A percentile compares a stretch with the other conserved stretches of the same genome.
These are phyloP conservation scores for Chelidonichthys spinosus DNA, from an alignment of 2,797 vertebrate species.

Conservation along the genomic window DNA sequence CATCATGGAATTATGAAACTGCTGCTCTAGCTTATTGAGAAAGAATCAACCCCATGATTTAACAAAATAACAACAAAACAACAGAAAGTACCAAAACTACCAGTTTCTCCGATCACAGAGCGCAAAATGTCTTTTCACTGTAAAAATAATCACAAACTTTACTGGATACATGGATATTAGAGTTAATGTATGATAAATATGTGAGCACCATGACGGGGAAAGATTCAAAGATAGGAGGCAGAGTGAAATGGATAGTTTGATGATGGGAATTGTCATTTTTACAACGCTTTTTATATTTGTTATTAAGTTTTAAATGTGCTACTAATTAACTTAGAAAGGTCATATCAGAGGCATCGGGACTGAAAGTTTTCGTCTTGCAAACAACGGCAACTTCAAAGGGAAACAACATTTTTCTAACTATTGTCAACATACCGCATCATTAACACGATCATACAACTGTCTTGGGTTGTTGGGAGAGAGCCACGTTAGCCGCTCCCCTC, in stretches of 20 bases:
- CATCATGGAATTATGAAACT: neutral
- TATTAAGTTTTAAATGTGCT: too few relatives aligned
- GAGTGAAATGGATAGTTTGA: neutral
- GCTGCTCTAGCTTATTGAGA: constrained; percentile 62
- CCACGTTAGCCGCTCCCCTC: neutral
- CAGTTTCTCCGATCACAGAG: constrained; percentile 53
- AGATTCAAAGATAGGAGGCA: neutral
- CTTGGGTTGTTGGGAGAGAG: neutral
- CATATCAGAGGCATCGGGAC: too few relatives aligned
- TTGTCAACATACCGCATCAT: neutral
- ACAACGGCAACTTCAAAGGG: too few relatives aligned
- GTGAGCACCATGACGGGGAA: neutral
- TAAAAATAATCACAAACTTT: constrained; percentile 6
- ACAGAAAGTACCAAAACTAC: constrained; percentile 37
- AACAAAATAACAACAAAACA: constrained; percentile 1
- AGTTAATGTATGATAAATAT: neutral
- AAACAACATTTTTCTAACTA: too few relatives aligned
- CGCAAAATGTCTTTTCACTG: constrained; percentile 2
- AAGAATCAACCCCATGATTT: constrained; percentile 7
- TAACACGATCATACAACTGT: neutral
- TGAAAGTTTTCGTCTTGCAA: too few relatives aligned
- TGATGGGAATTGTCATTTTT: too few relatives aligned
- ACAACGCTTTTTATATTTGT: too few relatives aligned
- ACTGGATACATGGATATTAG: constrained; percentile 3
- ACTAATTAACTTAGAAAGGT: too few relatives aligned